These are phyloP conservation scores for Shinisaurus crocodilurus DNA, from an alignment of 2,113 vertebrate species.

Conservation along the genomic window DNA sequence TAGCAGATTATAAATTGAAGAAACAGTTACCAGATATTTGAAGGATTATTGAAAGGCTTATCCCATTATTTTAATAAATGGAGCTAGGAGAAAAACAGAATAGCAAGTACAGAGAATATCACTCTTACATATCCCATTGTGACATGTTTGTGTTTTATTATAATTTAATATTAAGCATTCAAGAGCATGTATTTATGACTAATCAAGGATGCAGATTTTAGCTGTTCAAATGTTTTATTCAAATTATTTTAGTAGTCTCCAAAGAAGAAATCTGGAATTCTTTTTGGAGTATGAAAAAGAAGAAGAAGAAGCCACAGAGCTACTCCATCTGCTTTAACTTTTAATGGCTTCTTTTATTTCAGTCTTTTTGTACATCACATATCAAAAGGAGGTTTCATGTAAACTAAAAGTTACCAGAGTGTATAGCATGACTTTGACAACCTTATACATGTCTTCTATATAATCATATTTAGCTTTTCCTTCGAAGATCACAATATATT, in stretches of 20 bases:
- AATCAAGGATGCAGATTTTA: constrained; percentile 71
- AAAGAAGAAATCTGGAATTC: constrained; percentile 60
- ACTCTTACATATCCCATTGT: constrained; percentile 49
- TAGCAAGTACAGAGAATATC: constrained; percentile 52
- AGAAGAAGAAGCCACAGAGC: constrained; percentile 55
- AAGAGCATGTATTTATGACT: constrained; percentile 69
- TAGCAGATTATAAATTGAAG: not conserved
- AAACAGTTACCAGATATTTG: not conserved
- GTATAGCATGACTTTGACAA: constrained; percentile 8
- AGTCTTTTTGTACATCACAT: constrained; percentile 31
- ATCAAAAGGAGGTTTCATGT: constrained; percentile 29
- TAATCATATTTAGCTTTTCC: not conserved
- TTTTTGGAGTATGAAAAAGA: constrained; percentile 52
- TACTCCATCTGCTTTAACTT: constrained; percentile 61
- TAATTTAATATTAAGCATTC: constrained; percentile 71
- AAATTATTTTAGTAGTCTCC: constrained; percentile 70
- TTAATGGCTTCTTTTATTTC: constrained; percentile 53
- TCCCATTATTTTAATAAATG: constrained; percentile 56
- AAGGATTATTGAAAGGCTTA: constrained; percentile 49
- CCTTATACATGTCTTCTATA: constrained; percentile 4
- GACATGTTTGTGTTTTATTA: constrained; percentile 66
- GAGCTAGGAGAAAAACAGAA: constrained; percentile 56
- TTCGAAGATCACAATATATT: constrained; percentile 22
- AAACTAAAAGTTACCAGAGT: not conserved
- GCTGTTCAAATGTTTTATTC: constrained; percentile 63